Evolutionary conservation across 1,140 invertebrate species (phyloP).

Genomic region (Pteromalus puparum): DNA sequence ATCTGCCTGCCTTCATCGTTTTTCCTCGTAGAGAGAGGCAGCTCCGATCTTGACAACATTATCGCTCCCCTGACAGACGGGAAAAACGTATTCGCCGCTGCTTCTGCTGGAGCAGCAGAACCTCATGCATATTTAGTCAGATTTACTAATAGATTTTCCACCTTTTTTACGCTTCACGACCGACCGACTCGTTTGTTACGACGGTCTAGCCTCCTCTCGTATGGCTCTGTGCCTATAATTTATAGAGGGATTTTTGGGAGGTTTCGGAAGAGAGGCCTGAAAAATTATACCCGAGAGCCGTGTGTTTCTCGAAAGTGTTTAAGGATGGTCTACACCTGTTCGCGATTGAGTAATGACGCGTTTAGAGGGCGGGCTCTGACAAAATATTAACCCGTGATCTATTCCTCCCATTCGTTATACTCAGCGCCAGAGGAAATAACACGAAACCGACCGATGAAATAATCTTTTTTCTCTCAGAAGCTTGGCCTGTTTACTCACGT

Average conservation of each 20-base stretch:
- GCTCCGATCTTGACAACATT: constrained; percentile 49
- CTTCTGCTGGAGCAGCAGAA: not conserved
- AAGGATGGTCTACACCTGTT: constrained; percentile 9
- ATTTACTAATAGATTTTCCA: constrained; percentile 50
- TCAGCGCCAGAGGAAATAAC: not conserved
- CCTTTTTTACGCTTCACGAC: constrained; percentile 22
- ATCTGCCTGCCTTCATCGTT: constrained; percentile 40
- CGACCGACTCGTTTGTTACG: constrained; percentile 11
- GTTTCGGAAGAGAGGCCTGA: constrained; percentile 24
- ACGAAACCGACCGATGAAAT: not conserved
- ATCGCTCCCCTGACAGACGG: constrained; percentile 11
- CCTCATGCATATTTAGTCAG: constrained; percentile 41
- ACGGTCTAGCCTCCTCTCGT: not conserved
- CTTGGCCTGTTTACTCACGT: too few species aligned
- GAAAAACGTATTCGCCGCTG: constrained; percentile 28
- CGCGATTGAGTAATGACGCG: not conserved
- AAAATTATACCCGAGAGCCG: not conserved
- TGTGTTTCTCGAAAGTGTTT: not conserved
- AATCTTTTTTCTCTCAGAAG: too few species aligned
- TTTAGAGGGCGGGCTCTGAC: not conserved
- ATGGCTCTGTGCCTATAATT: not conserved
- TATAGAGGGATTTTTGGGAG: constrained; percentile 14
- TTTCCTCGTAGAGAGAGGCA: constrained; percentile 22
- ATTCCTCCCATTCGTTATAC: not conserved
- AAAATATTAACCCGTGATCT: not conserved